phyloP scores from a whole-genome alignment of 2,113 vertebrate species.

The Carassius carassius region DNA sequence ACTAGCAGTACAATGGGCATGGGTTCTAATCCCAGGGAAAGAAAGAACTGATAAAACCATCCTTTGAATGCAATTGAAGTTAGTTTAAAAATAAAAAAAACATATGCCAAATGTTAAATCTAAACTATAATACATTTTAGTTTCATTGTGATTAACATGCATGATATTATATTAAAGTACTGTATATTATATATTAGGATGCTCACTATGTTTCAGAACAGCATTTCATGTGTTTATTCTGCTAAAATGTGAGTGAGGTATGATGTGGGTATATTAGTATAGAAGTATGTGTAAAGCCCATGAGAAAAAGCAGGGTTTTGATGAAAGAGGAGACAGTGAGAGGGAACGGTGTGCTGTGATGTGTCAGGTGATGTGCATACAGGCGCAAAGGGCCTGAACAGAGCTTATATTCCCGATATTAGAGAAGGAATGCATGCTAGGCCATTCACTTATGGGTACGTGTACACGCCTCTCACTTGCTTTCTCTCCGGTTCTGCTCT shows the following conservation, averaged over 20 bases:
- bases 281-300: conserved; percentile 1
- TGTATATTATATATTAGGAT: neutral
- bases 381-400: neutral
- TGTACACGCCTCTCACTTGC: neutral
- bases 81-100: neutral
- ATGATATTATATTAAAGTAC: neutral
- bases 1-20: neutral
- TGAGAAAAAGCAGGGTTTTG: neutral
- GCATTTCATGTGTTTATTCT: neutral
- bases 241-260: conserved; percentile 39
- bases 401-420: neutral
- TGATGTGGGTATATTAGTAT: conserved; percentile 34
- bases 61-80: neutral
- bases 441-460: neutral
- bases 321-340: conserved; percentile 9
- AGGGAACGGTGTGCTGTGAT: neutral
- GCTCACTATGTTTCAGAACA: neutral
- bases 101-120: neutral
- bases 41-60: neutral
- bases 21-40: neutral
- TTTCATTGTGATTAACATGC: neutral
- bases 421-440: conserved; percentile 13
- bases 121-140: neutral
- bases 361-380: conserved; percentile 4
- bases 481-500: conserved; percentile 45